Evolutionary conservation across 2,888 invertebrate genomes (phyloP).

Genomic region (Clunio marinus): DNA sequence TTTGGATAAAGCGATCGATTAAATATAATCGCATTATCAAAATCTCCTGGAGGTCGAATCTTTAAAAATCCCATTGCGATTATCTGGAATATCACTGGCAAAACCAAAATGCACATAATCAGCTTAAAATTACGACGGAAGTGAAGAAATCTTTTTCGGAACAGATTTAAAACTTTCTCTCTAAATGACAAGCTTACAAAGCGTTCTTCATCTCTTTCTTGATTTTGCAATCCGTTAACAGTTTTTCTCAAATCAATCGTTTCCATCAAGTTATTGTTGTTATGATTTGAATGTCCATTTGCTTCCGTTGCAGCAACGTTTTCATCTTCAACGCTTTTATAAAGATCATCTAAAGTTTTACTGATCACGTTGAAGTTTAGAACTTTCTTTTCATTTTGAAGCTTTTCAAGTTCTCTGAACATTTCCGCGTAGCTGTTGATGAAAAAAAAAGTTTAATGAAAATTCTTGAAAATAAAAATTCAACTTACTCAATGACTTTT

Average conservation of each 20-base stretch:
- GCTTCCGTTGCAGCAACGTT: slow-evolving; percentile 29
- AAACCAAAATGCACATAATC: slow-evolving; percentile 56
- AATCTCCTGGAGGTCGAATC: slow-evolving; percentile 61
- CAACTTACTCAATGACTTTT: slow-evolving; percentile 23
- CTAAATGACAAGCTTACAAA: slow-evolving; percentile 21
- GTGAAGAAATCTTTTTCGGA: slow-evolving; percentile 58
- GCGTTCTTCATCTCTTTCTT: slow-evolving; percentile 34
- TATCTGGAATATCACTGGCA: slow-evolving; percentile 62
- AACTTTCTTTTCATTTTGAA: slow-evolving; percentile 51
- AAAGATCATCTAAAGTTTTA: slow-evolving; percentile 62
- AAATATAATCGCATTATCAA: slow-evolving; percentile 56
- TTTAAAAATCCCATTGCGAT: slow-evolving; percentile 67
- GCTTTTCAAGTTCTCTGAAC: slow-evolving; percentile 53
- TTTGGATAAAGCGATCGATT: slow-evolving; percentile 54
- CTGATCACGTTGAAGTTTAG: slow-evolving; percentile 56
- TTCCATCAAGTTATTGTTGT: slow-evolving; percentile 20
- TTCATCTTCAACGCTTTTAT: slow-evolving; percentile 47
- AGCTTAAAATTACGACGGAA: slow-evolving; percentile 58
- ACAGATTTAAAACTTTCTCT: slow-evolving; percentile 51
- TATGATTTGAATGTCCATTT: slow-evolving; percentile 29
- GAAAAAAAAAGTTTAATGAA: slow-evolving; percentile 40
- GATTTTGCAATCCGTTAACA: slow-evolving; percentile 21
- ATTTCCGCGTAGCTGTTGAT: slow-evolving; percentile 49
- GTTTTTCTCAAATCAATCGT: slow-evolving; percentile 23
- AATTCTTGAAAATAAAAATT: slow-evolving; percentile 2